Evolutionary conservation across 1,140 invertebrate species (phyloP), one percentile per base, ranked within the genome.

Genomic region (Panagrolaimus sp.): DNA sequence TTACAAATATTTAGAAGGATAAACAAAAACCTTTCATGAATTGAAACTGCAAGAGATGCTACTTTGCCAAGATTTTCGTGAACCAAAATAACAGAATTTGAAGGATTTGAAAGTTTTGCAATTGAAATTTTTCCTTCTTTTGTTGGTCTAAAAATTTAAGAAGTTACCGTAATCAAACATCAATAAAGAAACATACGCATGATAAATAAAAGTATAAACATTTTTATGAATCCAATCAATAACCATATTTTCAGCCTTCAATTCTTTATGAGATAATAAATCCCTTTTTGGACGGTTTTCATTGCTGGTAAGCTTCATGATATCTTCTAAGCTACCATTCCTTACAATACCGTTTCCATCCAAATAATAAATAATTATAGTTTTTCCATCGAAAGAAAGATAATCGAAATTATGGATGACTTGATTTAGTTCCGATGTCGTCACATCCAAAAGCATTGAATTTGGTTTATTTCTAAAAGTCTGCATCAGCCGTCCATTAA

Each of bases 181-280:
- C 28, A 28, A 58, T 7, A 52, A 14, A 24, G 24, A 58, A 58
- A 58, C 52, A 26, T 58, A 58, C 52, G 52, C 21, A 58, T 58
- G 28, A 26, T 58, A 58, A 26, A 12, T 28, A 21, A 26, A 12
- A 21, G 52, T 58, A 21, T 58, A 58, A 58, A 58, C 52, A 58
- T 58, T 58, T 21, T 28, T 28, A 58, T 58, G 21, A 21, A 58
- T 58, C 52, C 52, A 58, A 24, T 58, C 52, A 58, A 58, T 58
- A 58, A n/a, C 52, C 52, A 58, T 10, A 10, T 26, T 14, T 9
- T 26, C 52, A 1, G 52, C 21, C 17, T 58, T 58, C 17, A 28
- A 28, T 4, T 58, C 14, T 21, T 58, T 58, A 21, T 58, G 52
- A 0, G 52, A 21, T 21, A 26, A 10, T n/a, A 58, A 24, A n/a